Evolutionary conservation across 2,888 invertebrate species (phyloP).

Genomic region (Nemapogon koenigi): DNA sequence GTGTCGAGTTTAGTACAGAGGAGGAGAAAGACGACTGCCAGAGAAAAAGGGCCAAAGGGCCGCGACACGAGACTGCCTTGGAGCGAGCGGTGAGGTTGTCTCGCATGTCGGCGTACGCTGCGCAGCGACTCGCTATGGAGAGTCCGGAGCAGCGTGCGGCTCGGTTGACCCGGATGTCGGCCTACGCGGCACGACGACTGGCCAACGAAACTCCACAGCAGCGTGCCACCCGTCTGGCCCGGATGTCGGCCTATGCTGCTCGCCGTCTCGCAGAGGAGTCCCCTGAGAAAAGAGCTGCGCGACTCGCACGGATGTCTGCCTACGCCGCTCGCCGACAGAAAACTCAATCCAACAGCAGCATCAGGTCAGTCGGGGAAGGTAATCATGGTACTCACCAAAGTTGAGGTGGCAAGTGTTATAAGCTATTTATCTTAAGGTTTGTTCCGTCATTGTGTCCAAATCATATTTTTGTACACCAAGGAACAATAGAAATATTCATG

Average conservation of each 20-base stretch:
- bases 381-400: too few species aligned
- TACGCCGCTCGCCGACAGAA: conserved; percentile 47
- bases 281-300: conserved; percentile 38
- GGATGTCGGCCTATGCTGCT: conserved; percentile 56
- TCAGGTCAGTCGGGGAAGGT: too few species aligned
- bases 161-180: conserved; percentile 49
- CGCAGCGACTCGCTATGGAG: conserved; percentile 47
- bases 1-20: background rate
- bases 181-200: conserved; percentile 46
- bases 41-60: conserved; percentile 25
- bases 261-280: conserved; percentile 46
- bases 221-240: conserved; percentile 38
- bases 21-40: conserved; percentile 14
- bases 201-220: conserved; percentile 44
- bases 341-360: too few species aligned
- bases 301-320: conserved; percentile 47
- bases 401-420: too few species aligned
- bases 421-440: too few species aligned
- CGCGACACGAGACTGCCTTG: conserved; percentile 33
- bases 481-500: too few species aligned
- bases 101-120: conserved; percentile 55
- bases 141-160: conserved; percentile 40
- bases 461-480: too few species aligned
- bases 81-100: conserved; percentile 40
- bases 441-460: too few species aligned